Conservation (phyloP, 2,797 vertebrate genomes). For the Siniperca obscura region DNA sequence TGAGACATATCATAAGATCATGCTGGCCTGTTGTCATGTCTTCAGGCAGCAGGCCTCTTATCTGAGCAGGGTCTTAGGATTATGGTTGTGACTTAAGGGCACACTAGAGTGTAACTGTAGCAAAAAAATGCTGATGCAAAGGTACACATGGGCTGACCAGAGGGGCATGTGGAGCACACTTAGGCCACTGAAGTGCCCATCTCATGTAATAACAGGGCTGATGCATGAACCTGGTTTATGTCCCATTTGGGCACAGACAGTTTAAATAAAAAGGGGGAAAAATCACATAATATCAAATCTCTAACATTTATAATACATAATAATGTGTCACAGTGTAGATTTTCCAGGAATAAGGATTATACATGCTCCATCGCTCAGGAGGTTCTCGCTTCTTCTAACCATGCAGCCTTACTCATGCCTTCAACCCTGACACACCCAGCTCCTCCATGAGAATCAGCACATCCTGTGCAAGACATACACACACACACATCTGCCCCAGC, state of each 20-base stretch:
- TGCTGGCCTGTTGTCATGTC: too few species aligned
- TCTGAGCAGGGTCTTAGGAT: background rate
- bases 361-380: constrained; percentile 9
- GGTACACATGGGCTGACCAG: background rate
- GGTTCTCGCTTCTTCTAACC: constrained; percentile 17
- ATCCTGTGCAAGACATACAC: constrained; percentile 23
- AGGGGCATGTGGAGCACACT: background rate
- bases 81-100: background rate
- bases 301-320: background rate
- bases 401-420: constrained; percentile 40
- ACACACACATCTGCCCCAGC: constrained; percentile 44
- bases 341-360: background rate
- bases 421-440: constrained; percentile 61
- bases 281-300: background rate
- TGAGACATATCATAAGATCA: background rate
- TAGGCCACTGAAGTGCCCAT: background rate
- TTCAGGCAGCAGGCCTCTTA: background rate
- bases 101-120: background rate
- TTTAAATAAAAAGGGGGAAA: background rate
- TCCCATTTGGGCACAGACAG: background rate
- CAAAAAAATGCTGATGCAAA: background rate
- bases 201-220: background rate
- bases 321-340: background rate
- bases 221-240: background rate
- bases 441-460: constrained; percentile 54